A percentile compares a stretch with the other conserved stretches of the same genome.
Conservation (phyloP, 2,888 invertebrate genomes). For the Dicyrtoma fusca region DNA sequence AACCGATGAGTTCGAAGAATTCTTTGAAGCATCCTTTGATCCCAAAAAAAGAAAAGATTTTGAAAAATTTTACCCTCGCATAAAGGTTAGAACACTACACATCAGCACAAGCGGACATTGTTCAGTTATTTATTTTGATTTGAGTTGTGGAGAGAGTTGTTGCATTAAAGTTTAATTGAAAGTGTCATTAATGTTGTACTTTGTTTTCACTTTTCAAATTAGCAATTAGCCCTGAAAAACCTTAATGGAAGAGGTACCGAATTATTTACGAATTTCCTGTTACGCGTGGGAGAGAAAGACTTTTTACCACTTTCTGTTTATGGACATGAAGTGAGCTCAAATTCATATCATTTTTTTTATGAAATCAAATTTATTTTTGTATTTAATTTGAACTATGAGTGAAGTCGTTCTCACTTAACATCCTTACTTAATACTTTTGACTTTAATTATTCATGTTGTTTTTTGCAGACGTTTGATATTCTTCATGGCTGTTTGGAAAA, state of each 20-base stretch:
- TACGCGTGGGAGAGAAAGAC: constrained; percentile 49
- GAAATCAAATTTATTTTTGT: background rate
- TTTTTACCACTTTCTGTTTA: constrained; percentile 48
- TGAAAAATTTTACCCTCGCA: constrained; percentile 55
- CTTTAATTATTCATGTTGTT: constrained; percentile 1
- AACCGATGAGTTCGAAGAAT: constrained; percentile 52
- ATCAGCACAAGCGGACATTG: background rate
- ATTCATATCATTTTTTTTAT: too few relatives aligned
- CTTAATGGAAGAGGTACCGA: constrained; percentile 42
- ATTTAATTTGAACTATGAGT: too few relatives aligned
- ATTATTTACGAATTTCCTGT: constrained; percentile 52
- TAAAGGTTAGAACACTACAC: constrained; percentile 44
- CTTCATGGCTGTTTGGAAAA: constrained; percentile 52
- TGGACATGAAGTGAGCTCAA: constrained; percentile 49
- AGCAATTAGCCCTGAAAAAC: constrained; percentile 47
- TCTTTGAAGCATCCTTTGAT: constrained; percentile 55
- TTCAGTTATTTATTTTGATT: background rate
- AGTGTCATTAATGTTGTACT: background rate
- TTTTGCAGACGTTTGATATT: constrained; percentile 47
- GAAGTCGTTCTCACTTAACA: background rate
- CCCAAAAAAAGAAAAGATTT: constrained; percentile 53
- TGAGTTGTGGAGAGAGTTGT: background rate
- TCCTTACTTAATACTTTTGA: background rate
- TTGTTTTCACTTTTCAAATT: background rate
- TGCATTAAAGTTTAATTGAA: too few relatives aligned